These are phyloP conservation scores for Enteromius viviparus DNA, from an alignment of 2,797 vertebrate species.

Conservation along the genomic window DNA sequence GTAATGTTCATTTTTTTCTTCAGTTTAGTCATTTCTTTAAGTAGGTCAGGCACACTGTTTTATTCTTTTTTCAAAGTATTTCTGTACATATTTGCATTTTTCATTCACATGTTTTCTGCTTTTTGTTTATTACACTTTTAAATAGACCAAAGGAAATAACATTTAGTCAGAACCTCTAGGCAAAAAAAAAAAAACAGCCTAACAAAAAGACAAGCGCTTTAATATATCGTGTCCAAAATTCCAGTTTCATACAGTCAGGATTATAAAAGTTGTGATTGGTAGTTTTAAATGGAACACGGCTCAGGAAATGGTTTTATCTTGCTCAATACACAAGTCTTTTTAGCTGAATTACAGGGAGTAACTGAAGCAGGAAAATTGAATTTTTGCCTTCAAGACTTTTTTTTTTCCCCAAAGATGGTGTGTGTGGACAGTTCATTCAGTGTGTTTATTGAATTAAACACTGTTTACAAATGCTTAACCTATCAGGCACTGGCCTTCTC, in stretches of 20 bases:
- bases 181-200: neutral
- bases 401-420: constrained; percentile 46
- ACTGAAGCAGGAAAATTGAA: constrained; percentile 61
- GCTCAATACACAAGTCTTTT: constrained; percentile 52
- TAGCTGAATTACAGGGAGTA: constrained; percentile 45
- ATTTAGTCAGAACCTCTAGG: neutral
- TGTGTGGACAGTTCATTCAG: constrained; percentile 52
- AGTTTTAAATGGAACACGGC: constrained; percentile 49
- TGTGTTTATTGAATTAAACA: constrained; percentile 55
- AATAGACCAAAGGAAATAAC: neutral
- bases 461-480: constrained; percentile 53
- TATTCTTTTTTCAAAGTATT: neutral
- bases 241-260: constrained; percentile 25
- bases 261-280: constrained; percentile 53
- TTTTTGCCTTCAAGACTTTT: constrained; percentile 51
- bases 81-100: neutral
- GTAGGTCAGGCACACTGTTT: neutral
- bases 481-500: constrained; percentile 37
- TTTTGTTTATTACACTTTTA: constrained; percentile 5
- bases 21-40: constrained; percentile 3
- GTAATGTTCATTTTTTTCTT: neutral
- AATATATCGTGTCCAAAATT: constrained; percentile 18
- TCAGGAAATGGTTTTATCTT: constrained; percentile 54
- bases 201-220: neutral
- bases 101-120: neutral